Evolutionary conservation across 2,797 vertebrate genomes (phyloP).

Genomic region (Chelmon rostratus): DNA sequence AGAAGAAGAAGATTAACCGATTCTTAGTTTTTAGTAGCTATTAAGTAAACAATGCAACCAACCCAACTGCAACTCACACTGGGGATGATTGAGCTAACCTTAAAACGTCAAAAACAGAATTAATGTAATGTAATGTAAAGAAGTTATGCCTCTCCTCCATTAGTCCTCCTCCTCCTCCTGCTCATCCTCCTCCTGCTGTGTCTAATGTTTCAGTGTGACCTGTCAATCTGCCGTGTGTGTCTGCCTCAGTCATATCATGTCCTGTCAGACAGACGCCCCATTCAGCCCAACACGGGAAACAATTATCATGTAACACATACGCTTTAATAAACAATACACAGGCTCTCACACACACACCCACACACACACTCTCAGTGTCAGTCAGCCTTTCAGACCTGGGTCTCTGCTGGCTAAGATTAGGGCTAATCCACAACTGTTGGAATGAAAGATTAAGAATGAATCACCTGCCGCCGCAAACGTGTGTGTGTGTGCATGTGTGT

Average conservation of each 20-base stretch:
- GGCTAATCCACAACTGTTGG: conserved; percentile 85
- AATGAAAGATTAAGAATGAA: conserved; percentile 86
- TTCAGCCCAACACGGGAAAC: conserved; percentile 54
- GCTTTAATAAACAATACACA: conserved; percentile 41
- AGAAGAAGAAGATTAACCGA: background rate
- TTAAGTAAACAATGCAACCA: too few species aligned
- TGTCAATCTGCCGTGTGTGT: conserved; percentile 59
- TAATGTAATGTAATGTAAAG: background rate
- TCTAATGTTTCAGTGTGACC: conserved; percentile 58
- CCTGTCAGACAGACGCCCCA: conserved; percentile 41
- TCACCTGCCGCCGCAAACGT: conserved; percentile 76
- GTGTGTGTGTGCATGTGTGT: background rate
- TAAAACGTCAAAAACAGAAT: conserved; percentile 26
- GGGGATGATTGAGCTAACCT: background rate
- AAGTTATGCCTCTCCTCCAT: background rate
- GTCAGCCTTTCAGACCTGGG: conserved; percentile 70
- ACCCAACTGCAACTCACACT: conserved; percentile 11
- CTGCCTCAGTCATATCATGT: conserved; percentile 60
- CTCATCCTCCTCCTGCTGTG: conserved; percentile 20
- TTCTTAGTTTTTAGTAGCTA: too few species aligned
- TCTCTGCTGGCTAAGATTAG: conserved; percentile 83
- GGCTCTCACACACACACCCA: conserved; percentile 23
- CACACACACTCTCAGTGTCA: conserved; percentile 56
- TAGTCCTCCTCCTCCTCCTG: conserved; percentile 12
- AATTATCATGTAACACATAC: conserved; percentile 68